phyloP scores from a whole-genome alignment of 2,888 invertebrate genomes.

The Drosophila engyochracea region DNA sequence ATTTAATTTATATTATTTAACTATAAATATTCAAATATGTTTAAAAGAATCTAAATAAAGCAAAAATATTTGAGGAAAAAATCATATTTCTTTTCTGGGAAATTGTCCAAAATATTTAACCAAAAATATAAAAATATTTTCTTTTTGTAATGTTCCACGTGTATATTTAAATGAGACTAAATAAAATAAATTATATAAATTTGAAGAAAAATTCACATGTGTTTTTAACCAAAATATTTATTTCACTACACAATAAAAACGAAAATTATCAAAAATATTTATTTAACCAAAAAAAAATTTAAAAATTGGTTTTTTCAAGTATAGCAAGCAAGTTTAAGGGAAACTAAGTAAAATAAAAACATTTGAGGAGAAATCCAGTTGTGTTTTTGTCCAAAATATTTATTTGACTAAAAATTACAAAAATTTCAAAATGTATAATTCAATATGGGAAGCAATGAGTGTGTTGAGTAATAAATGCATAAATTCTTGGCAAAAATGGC shows the following conservation, averaged over 20 bases:
- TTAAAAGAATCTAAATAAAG: no score
- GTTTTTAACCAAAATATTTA: no score
- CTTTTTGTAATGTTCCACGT: no score
- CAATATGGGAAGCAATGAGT: constrained; percentile 5
- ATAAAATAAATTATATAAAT: no score
- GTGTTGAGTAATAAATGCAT: constrained; percentile 34
- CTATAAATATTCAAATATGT: background rate
- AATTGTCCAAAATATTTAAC: no score
- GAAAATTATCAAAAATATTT: background rate
- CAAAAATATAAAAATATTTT: no score
- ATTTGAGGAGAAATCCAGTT: background rate
- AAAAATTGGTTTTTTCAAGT: constrained; percentile 16
- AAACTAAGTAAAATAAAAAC: constrained; percentile 39
- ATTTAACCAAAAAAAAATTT: background rate
- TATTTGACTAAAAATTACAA: constrained; percentile 1
- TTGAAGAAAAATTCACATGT: no score
- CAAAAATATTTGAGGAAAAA: no score
- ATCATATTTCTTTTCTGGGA: background rate
- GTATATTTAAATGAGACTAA: background rate
- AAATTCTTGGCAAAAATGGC: constrained; percentile 39
- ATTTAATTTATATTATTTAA: background rate
- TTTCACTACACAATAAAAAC: no score
- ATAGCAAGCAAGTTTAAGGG: constrained; percentile 13
- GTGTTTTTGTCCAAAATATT: constrained; percentile 4
- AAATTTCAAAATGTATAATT: background rate